phyloP scores from a whole-genome alignment of 2,113 vertebrate species.

The Thalassoma bifasciatum region DNA sequence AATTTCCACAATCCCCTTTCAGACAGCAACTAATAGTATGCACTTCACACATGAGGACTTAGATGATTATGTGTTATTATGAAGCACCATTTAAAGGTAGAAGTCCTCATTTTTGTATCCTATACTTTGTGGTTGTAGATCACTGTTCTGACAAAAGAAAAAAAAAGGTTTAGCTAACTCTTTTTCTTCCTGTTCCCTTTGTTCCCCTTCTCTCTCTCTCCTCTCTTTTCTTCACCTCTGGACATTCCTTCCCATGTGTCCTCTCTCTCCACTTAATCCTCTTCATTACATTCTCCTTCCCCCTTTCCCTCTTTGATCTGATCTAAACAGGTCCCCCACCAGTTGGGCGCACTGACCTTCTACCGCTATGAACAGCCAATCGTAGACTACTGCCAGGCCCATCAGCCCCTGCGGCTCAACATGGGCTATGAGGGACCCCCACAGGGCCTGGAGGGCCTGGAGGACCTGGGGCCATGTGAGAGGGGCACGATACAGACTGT shows the following conservation, averaged over 20 bases:
- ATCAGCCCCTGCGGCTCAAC: conserved; percentile 85
- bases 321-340: conserved; percentile 82
- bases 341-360: conserved; percentile 86
- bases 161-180: conserved; percentile 11
- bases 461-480: conserved; percentile 80
- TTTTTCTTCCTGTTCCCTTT: conserved; percentile 9
- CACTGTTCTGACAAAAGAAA: background rate
- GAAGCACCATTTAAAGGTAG: no score
- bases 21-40: no score
- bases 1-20: no score
- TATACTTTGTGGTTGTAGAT: background rate
- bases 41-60: no score
- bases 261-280: background rate
- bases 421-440: conserved; percentile 84
- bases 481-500: conserved; percentile 83
- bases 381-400: conserved; percentile 87
- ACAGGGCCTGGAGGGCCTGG: conserved; percentile 80
- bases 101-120: no score
- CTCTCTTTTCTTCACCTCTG: conserved; percentile 1
- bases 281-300: conserved; percentile 21
- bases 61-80: no score
- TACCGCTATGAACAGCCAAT: conserved; percentile 86
- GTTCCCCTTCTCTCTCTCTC: background rate
- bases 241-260: background rate
- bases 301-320: conserved; percentile 2